phyloP scores from a whole-genome alignment of 2,113 vertebrate species.

The Mus spicilegus region DNA sequence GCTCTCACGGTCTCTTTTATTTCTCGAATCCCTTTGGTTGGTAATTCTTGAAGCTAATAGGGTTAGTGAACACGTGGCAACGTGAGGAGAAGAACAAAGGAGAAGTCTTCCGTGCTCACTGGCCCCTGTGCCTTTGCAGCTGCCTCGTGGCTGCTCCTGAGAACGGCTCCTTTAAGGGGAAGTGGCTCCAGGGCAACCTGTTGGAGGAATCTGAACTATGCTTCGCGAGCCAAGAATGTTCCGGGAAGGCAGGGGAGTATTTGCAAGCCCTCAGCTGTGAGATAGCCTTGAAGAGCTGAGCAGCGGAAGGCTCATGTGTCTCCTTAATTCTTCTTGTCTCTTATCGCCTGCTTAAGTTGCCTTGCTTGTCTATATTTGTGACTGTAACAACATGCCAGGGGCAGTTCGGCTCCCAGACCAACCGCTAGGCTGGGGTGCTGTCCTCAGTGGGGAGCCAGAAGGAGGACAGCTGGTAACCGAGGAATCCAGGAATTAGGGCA shows the following conservation, averaged over 20 bases:
- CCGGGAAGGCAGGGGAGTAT: neutral
- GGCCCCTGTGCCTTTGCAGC: neutral
- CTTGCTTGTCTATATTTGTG: neutral
- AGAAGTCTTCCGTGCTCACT: neutral
- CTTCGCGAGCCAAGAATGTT: slow-evolving; percentile 3
- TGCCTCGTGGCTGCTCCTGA: neutral
- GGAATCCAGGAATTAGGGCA: neutral
- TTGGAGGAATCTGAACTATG: slow-evolving; percentile 54
- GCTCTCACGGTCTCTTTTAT: neutral
- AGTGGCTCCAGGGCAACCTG: neutral
- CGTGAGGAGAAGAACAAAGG: neutral
- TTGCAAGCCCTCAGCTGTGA: slow-evolving; percentile 10
- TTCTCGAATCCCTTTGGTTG: neutral
- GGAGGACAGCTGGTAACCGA: slow-evolving; percentile 63
- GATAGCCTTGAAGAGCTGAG: neutral
- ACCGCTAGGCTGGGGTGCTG: neutral
- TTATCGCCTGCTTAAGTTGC: neutral
- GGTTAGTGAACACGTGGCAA: neutral
- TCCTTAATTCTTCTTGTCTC: neutral
- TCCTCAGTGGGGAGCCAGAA: neutral
- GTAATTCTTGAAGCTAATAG: neutral
- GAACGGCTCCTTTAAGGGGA: slow-evolving; percentile 28
- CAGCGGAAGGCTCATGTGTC: neutral
- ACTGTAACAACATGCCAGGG: neutral
- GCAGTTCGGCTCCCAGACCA: neutral